Percentiles rank a stretch among this genome's conserved stretches.
Conservation (phyloP, 2,797 vertebrate species). For the Gambelia wislizenii region DNA sequence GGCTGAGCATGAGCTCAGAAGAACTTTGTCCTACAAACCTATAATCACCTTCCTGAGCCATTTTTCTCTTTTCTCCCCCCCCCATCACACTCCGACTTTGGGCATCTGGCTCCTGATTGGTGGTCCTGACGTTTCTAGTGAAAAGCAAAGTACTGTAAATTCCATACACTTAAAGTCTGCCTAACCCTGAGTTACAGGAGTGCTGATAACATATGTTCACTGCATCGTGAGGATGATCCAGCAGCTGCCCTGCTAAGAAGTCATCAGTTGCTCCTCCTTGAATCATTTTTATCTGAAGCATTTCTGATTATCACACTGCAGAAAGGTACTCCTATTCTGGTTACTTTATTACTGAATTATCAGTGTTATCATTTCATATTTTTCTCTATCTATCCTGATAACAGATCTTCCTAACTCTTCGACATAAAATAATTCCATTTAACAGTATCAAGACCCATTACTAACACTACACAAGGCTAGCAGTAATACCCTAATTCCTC, state of each 20-base stretch:
- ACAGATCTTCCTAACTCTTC: conserved; percentile 64
- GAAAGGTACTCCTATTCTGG: conserved; percentile 29
- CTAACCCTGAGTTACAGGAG: neutral
- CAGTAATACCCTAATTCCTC: conserved; percentile 65
- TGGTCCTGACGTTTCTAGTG: neutral
- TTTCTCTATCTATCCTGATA: conserved; percentile 67
- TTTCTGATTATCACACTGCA: conserved; percentile 47
- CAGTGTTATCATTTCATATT: conserved; percentile 59
- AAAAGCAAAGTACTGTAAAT: neutral
- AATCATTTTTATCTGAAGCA: neutral
- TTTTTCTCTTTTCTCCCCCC: neutral
- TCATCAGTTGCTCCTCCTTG: no score
- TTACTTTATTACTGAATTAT: conserved; percentile 52
- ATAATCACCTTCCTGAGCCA: neutral
- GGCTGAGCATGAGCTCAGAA: neutral
- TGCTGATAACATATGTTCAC: neutral
- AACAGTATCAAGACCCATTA: conserved; percentile 60
- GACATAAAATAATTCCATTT: conserved; percentile 73
- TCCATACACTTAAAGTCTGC: neutral
- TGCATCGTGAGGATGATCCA: neutral
- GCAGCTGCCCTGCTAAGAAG: neutral
- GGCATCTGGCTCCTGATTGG: neutral
- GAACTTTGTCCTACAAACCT: neutral
- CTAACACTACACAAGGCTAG: conserved; percentile 68
- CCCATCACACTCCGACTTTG: no score